Evolutionary conservation across 2,888 invertebrate species (phyloP).

Genomic region (Euproctis similis): DNA sequence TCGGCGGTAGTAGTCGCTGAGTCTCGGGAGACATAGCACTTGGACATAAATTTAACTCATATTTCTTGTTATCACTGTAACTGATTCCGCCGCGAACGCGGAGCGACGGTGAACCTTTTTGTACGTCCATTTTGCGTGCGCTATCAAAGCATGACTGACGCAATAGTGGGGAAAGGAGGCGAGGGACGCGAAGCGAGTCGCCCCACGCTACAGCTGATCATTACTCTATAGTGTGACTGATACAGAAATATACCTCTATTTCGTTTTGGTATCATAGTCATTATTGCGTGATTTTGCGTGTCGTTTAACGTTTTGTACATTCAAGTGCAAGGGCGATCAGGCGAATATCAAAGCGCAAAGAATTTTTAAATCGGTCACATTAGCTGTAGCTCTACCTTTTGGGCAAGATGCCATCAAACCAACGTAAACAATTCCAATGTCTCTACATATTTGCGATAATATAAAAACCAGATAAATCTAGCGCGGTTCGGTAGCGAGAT

Average conservation of each 20-base stretch:
- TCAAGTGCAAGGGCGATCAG: constrained; percentile 40
- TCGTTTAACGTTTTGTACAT: constrained; percentile 6
- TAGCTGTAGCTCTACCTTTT: constrained; percentile 15
- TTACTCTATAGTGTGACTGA: constrained; percentile 4
- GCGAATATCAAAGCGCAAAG: constrained; percentile 5
- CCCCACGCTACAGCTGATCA: background rate
- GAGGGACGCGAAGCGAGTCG: too few species aligned
- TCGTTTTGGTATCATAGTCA: constrained; percentile 6
- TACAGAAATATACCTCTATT: constrained; percentile 9
- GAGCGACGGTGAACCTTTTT: constrained; percentile 63
- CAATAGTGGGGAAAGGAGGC: too few species aligned
- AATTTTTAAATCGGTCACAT: constrained; percentile 10
- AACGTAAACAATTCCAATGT: constrained; percentile 22
- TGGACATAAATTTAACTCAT: constrained; percentile 78
- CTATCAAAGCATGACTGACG: constrained; percentile 62
- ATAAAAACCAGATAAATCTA: too few species aligned
- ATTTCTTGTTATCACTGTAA: constrained; percentile 55
- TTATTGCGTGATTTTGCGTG: constrained; percentile 10
- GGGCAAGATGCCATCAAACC: constrained; percentile 30
- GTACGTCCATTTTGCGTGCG: constrained; percentile 53
- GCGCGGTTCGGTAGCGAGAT: too few species aligned
- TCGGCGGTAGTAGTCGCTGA: constrained; percentile 82
- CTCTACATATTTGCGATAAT: background rate
- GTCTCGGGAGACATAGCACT: constrained; percentile 83
- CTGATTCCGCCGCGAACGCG: constrained; percentile 62